phyloP scores from a whole-genome alignment of 2,113 vertebrate species.

The Malurus melanocephalus region DNA sequence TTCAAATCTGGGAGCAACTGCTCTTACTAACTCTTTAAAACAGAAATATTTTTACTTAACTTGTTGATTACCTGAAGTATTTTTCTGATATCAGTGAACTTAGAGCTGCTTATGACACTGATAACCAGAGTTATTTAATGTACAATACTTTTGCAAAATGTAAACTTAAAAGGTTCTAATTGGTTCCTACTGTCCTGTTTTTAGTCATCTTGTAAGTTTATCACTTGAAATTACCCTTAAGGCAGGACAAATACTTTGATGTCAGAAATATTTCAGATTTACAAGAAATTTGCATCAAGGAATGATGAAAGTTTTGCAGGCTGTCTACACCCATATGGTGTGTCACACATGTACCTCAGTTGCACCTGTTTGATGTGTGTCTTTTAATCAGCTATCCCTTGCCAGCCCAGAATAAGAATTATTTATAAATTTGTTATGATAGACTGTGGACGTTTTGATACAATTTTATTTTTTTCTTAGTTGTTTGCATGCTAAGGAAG shows the following conservation, averaged over 20 bases:
- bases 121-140: neutral
- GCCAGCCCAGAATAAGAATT: neutral
- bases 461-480: neutral
- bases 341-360: neutral
- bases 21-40: neutral
- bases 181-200: neutral
- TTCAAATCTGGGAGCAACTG: slow-evolving; percentile 13
- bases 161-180: neutral
- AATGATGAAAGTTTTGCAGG: neutral
- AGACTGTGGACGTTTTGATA: too few relatives aligned
- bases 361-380: neutral
- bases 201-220: neutral
- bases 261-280: neutral
- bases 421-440: neutral
- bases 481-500: neutral
- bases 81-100: neutral
- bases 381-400: neutral
- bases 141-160: neutral
- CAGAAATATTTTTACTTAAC: slow-evolving; percentile 16
- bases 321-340: neutral
- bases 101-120: neutral
- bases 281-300: neutral
- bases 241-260: neutral
- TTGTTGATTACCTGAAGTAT: slow-evolving; percentile 12
- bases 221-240: neutral